Conservation (phyloP, 2,113 vertebrate genomes). For the Tympanuchus pallidicinctus region DNA sequence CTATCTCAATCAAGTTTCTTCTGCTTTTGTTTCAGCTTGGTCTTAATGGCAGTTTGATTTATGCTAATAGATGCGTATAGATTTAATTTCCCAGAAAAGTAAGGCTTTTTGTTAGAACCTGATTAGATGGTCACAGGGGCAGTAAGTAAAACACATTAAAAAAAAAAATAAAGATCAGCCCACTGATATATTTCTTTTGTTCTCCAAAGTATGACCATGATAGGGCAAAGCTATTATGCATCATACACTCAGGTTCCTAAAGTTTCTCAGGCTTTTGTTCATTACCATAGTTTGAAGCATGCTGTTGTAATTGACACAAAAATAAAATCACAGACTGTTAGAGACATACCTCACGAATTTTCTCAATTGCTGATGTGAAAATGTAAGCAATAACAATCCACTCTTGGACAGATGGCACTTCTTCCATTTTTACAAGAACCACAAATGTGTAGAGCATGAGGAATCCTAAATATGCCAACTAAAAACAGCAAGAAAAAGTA, state of each 20-base stretch:
- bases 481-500: slow-evolving; percentile 28
- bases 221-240: not conserved
- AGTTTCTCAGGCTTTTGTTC: not conserved
- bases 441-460: slow-evolving; percentile 97
- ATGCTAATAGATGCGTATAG: not conserved
- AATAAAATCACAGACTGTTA: not conserved
- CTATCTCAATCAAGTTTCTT: not conserved
- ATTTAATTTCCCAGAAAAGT: not conserved
- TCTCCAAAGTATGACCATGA: too few relatives aligned
- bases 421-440: slow-evolving; percentile 92
- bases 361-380: slow-evolving; percentile 96
- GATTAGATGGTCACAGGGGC: not conserved
- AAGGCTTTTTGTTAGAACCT: not conserved
- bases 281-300: not conserved
- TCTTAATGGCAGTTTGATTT: not conserved
- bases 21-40: not conserved
- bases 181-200: too few relatives aligned
- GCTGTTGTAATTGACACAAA: not conserved
- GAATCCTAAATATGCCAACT: slow-evolving; percentile 95
- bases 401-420: slow-evolving; percentile 88
- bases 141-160: not conserved
- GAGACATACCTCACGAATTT: slow-evolving; percentile 91
- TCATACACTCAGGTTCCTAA: not conserved
- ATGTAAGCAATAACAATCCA: slow-evolving; percentile 98
- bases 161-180: not conserved